Base-by-base conservation (phyloP, 2,888 invertebrate genomes). In the Spisula solida region DNA sequence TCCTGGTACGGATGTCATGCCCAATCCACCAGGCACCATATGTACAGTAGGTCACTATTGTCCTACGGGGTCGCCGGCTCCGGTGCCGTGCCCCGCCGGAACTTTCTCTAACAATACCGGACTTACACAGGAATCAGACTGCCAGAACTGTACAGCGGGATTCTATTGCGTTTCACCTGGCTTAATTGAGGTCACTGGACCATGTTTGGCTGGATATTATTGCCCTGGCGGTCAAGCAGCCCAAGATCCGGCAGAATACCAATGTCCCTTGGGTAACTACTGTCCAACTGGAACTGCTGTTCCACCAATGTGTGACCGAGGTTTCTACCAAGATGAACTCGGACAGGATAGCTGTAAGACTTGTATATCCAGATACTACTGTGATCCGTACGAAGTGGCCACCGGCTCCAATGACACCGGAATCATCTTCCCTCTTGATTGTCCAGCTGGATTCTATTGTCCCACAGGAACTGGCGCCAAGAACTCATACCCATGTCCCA, bases 21-120 rank as follows among this genome's bases (percentile, higher is more conserved):
- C 92, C 0, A 93, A 94, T 82, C 96, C 96, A 16, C 12, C 93
- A 8, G 82, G 60, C 20, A 95, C 93, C 20, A 83, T 93, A 47
- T 96, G 96, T 88, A 92, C 93, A 8, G 86, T 93, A 14, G 96
- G 96, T 14, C 89, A 95, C 85, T 96, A 96, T 92, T 96, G 96
- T 90, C 93, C 89, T 16, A 89, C 91, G 31, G 96, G 95, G 10
- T 95, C 96, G 8, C 88, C 93, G 29, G 93, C 94, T 14, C 93
- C 96, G 80, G 92, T 93, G 1, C 83, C 94, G 29, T 92, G 96
- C 91, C 96, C 95, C 20, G 93, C 93, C 8, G 96, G 96, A 29
- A 96, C 96, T 41, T 96, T 95, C 93, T 95, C 95, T 82, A 96
- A 96, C 90, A 90, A 95, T 29, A 92, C 94, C 0, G 95, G 96